These are phyloP conservation scores for Seriola rivoliana DNA, from an alignment of 2,113 vertebrate species.

Conservation along the genomic window DNA sequence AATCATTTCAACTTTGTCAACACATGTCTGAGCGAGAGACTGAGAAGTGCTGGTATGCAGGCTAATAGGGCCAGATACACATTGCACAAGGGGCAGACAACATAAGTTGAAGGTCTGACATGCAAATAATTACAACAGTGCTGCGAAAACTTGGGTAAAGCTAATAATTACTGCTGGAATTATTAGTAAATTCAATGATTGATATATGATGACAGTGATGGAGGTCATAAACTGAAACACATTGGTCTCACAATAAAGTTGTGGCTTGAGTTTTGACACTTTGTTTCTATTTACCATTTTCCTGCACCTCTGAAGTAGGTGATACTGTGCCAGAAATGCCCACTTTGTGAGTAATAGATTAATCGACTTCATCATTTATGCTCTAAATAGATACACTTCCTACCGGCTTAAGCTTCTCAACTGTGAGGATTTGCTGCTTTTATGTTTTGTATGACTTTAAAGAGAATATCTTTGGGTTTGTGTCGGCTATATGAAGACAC, in stretches of 20 bases:
- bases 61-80: not conserved
- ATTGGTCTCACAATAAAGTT: not conserved
- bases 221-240: not conserved
- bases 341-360: not conserved
- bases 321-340: not conserved
- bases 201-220: not conserved
- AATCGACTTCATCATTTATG: not conserved
- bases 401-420: not conserved
- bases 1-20: slow-evolving; percentile 33
- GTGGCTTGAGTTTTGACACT: not conserved
- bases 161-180: not conserved
- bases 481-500: not conserved
- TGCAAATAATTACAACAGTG: not conserved
- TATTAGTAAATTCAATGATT: not conserved
- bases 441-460: not conserved
- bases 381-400: not conserved
- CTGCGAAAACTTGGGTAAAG: not conserved
- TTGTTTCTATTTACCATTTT: not conserved
- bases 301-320: not conserved
- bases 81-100: not conserved
- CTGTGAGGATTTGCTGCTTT: not conserved
- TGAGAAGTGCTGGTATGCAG: not conserved
- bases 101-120: not conserved
- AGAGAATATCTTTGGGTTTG: not conserved
- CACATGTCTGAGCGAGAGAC: slow-evolving; percentile 22